These are phyloP conservation scores for Potamarius usumacintae DNA, from an alignment of 2,113 vertebrate species.

Conservation along the genomic window DNA sequence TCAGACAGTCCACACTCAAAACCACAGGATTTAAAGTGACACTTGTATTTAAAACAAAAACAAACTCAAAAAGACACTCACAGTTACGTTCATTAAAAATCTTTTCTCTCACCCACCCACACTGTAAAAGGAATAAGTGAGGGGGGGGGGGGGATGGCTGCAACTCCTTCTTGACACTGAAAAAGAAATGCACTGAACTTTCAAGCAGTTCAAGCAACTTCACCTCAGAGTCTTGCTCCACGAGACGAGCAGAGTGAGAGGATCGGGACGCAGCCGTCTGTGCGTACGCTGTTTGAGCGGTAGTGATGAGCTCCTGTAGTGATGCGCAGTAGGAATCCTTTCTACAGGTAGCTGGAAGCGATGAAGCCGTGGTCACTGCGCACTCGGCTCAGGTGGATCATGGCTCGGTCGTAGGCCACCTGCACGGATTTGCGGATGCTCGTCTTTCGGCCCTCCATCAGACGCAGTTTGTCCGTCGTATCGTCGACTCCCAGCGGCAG, in stretches of 20 bases:
- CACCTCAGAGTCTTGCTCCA: background rate
- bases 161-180: slow-evolving; percentile 25
- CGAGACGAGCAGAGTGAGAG: background rate
- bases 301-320: slow-evolving; percentile 1
- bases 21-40: slow-evolving; percentile 49
- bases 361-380: slow-evolving; percentile 85
- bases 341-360: slow-evolving; percentile 82
- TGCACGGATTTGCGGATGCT: slow-evolving; percentile 98
- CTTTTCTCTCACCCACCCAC: background rate
- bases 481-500: slow-evolving; percentile 87
- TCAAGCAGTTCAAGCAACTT: background rate
- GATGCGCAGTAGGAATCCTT: slow-evolving; percentile 1
- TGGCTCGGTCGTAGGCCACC: slow-evolving; percentile 93
- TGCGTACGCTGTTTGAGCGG: slow-evolving; percentile 17
- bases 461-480: slow-evolving; percentile 93
- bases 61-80: background rate
- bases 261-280: background rate
- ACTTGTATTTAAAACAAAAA: slow-evolving; percentile 26
- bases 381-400: slow-evolving; percentile 92
- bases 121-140: background rate
- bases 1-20: slow-evolving; percentile 19
- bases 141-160: slow-evolving; percentile 11
- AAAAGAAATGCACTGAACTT: slow-evolving; percentile 19
- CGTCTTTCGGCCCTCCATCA: slow-evolving; percentile 93
- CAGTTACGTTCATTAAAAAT: slow-evolving; percentile 19